Conservation (phyloP, 2,113 vertebrate genomes). For the Anguilla japonica region DNA sequence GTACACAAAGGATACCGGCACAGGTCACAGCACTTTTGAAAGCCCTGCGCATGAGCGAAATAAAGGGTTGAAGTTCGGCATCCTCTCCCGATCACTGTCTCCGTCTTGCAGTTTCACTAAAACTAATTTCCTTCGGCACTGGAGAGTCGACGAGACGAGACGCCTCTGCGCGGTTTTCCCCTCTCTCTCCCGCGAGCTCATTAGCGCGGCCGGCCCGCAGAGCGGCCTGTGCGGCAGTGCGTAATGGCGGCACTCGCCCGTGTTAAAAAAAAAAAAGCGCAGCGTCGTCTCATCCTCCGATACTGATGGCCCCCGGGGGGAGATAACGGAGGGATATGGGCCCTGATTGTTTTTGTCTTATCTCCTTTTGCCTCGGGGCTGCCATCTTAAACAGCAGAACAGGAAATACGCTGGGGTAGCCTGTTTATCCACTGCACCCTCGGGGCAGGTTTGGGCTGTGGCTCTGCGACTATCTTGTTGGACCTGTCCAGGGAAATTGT, state of each 20-base stretch:
- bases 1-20: no score
- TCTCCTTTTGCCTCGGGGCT: not conserved
- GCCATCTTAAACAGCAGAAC: not conserved
- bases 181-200: not conserved
- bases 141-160: not conserved
- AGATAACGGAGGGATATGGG: not conserved
- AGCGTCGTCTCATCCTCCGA: not conserved
- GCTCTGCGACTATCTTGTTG: not conserved
- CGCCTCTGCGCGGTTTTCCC: not conserved
- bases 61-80: not conserved
- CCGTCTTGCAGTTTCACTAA: not conserved
- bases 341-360: slow-evolving; percentile 4
- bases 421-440: not conserved
- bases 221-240: not conserved
- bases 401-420: slow-evolving; percentile 8
- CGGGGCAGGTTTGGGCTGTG: not conserved
- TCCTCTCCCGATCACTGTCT: not conserved
- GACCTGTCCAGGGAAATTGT: not conserved
- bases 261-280: not conserved
- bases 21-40: not conserved
- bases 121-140: not conserved
- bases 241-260: not conserved
- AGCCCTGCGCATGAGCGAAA: not conserved
- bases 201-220: not conserved
- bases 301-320: not conserved